Base-by-base conservation (phyloP, 37 sponge, comb jelly and placozoan genomes). In the Tethya wilhelma region DNA sequence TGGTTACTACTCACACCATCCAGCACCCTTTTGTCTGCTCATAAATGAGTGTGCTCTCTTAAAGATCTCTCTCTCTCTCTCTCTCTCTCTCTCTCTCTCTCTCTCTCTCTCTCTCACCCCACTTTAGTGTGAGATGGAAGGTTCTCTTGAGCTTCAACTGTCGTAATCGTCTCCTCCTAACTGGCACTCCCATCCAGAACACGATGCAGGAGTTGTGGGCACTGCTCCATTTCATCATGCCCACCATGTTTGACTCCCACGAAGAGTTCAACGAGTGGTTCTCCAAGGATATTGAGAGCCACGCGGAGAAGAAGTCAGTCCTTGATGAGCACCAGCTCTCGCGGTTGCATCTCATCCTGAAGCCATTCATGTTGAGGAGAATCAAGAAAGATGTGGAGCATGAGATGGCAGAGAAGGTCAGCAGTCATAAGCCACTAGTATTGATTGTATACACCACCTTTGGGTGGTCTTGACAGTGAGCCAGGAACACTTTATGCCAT, bases 171-270 rank as follows among this genome's bases (percentile, higher is more conserved):
- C 88, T 96, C 14, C 86, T 96, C 38, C 72, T 96, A 42, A 96
- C 97, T 23, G 97, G 97, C 45, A 96, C 97, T 23, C 97, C 97
- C 28, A 96, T 96, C 9, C 97, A 96, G 89, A 96, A 96, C 84
- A 94, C 86, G 44, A 96, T 96, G 97, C 94, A 93, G n/a, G 97
- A 96, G 76, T 89, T 96, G 73, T 96, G 97, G 97, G 97, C 97
- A 3, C 80, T 96, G 56, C 90, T 96, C 12, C 97, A 96, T 67
- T 96, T 96, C 87, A 94, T 96, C 40, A 96, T 96, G 97, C 97
- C 97, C 22, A 94, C 92, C 17, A 81, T 96, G 83, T 96, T 96
- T 84, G 97, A 96, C 79, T 94, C 92, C 0, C 97, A 96, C 59
- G 94, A 90, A 20, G 97, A 96, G 81, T 96, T 96, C 81, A 94